phyloP scores from a whole-genome alignment of 2,113 vertebrate species.

The Mirounga angustirostris region DNA sequence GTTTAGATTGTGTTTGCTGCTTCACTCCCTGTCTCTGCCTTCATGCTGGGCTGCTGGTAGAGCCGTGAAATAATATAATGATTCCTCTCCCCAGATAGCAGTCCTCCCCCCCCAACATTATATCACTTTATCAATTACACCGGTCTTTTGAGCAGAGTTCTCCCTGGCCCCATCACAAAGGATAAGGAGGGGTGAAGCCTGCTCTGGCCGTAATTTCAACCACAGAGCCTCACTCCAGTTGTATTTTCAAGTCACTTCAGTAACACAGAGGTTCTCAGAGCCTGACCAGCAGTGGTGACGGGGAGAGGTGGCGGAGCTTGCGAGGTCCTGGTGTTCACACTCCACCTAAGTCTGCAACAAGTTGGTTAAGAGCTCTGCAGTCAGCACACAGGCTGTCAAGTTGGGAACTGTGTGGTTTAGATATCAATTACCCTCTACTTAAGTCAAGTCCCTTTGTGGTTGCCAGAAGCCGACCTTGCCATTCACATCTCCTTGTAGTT shows the following conservation, averaged over 20 bases:
- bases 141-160: constrained; percentile 16
- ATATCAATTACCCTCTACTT: background rate
- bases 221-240: background rate
- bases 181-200: background rate
- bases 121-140: constrained; percentile 61
- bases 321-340: background rate
- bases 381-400: too few species aligned
- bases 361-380: background rate
- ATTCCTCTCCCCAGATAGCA: constrained; percentile 55
- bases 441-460: background rate
- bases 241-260: constrained; percentile 14
- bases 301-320: background rate
- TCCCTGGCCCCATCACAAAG: constrained; percentile 32
- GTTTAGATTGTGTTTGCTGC: constrained; percentile 49
- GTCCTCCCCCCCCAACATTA: background rate
- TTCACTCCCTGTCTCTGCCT: background rate
- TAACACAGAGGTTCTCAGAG: background rate
- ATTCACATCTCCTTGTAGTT: background rate
- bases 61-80: constrained; percentile 38
- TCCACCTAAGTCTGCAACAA: background rate
- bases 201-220: background rate
- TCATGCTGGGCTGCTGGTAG: constrained; percentile 16
- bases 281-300: background rate
- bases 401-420: background rate
- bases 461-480: background rate